Evolutionary conservation across 2,888 invertebrate genomes (phyloP).

Genomic region (Scelioninae gen. 1): DNA sequence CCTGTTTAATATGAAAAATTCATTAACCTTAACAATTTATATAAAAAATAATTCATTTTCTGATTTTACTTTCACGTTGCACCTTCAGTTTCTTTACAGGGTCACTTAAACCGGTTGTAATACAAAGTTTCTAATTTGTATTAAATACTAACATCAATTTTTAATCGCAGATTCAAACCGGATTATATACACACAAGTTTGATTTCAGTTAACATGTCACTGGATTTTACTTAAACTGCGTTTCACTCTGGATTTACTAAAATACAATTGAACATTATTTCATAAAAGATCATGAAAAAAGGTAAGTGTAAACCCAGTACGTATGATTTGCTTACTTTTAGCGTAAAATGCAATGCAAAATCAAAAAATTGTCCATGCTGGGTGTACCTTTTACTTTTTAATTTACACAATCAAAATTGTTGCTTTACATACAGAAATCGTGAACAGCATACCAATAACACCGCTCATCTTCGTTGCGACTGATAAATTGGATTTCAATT

Average conservation of each 20-base stretch:
- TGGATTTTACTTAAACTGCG: background rate
- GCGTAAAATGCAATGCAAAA: too few relatives aligned
- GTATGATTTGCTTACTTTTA: background rate
- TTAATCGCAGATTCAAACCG: slow-evolving; percentile 40
- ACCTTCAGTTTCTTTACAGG: slow-evolving; percentile 11
- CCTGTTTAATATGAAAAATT: too few relatives aligned
- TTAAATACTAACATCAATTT: slow-evolving; percentile 37
- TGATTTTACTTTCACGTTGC: slow-evolving; percentile 2
- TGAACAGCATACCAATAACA: background rate
- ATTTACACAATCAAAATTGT: background rate
- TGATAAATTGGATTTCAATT: slow-evolving; percentile 4
- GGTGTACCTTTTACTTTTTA: too few relatives aligned
- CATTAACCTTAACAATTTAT: background rate
- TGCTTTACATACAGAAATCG: background rate
- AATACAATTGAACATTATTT: background rate
- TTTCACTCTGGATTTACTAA: background rate
- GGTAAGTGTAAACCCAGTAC: background rate
- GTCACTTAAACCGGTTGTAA: slow-evolving; percentile 41
- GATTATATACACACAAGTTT: slow-evolving; percentile 13
- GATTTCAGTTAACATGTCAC: background rate
- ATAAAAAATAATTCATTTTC: background rate
- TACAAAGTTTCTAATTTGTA: slow-evolving; percentile 45
- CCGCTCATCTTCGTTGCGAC: too few relatives aligned
- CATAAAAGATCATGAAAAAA: background rate
- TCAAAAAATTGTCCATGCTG: too few relatives aligned